These are phyloP conservation scores for Fregetta grallaria DNA, from an alignment of 2,113 vertebrate genomes.

Conservation along the genomic window DNA sequence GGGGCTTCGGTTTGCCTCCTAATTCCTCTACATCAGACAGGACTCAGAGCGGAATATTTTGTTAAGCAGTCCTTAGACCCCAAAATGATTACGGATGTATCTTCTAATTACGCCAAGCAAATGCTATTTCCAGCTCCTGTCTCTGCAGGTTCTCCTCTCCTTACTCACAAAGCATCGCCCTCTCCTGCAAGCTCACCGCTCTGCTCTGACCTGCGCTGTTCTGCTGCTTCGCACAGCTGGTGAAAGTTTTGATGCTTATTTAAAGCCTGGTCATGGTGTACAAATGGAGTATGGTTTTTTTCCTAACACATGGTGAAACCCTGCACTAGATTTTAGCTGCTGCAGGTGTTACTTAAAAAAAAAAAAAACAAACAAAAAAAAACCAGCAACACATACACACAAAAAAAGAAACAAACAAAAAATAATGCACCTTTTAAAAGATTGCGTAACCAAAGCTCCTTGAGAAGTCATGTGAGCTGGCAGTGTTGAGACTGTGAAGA, in stretches of 20 bases:
- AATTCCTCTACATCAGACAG: neutral
- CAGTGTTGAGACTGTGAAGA: slow-evolving; percentile 55
- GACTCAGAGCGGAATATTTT: neutral
- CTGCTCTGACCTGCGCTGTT: neutral
- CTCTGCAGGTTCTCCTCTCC: slow-evolving; percentile 17
- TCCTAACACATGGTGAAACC: neutral
- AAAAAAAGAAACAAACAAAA: neutral
- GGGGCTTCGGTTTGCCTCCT: neutral
- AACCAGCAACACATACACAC: neutral
- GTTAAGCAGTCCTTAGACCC: neutral
- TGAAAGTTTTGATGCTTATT: slow-evolving; percentile 31
- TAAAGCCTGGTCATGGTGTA: neutral
- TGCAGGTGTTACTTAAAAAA: slow-evolving; percentile 14
- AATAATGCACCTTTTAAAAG: slow-evolving; percentile 33
- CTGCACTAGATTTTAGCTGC: slow-evolving; percentile 49
- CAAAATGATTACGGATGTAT: neutral
- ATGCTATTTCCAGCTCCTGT: neutral
- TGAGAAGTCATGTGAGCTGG: slow-evolving; percentile 60
- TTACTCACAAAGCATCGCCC: neutral
- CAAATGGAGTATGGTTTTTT: neutral
- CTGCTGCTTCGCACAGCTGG: slow-evolving; percentile 18
- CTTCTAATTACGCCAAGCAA: neutral
- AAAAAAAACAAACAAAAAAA: slow-evolving; percentile 28
- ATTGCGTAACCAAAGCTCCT: slow-evolving; percentile 55
- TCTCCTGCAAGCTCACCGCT: neutral